Percentiles rank a stretch among this genome's conserved stretches.
These are phyloP conservation scores for Melanogrammus aeglefinus DNA, from an alignment of 2,797 vertebrate genomes.

Conservation along the genomic window DNA sequence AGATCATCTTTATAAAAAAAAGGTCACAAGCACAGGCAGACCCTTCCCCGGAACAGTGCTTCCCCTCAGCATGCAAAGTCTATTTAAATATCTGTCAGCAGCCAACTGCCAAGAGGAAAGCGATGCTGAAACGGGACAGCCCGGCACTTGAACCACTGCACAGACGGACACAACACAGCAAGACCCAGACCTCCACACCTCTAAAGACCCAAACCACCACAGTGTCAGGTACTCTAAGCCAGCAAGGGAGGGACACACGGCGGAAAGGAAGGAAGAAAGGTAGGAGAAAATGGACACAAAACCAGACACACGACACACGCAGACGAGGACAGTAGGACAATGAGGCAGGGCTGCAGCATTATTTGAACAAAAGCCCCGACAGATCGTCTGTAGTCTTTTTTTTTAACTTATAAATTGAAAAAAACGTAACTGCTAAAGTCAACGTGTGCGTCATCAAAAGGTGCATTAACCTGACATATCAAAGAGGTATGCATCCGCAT, in stretches of 20 bases:
- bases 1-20: not conserved
- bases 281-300: not conserved
- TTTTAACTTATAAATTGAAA: too few relatives aligned
- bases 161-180: not conserved
- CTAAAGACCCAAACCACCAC: not conserved
- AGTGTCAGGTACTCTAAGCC: not conserved
- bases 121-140: not conserved
- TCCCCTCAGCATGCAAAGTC: not conserved
- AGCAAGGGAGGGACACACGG: not conserved
- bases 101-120: not conserved
- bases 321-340: not conserved
- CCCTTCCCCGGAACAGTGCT: not conserved
- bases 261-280: not conserved
- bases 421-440: not conserved
- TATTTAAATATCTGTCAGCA: slow-evolving; percentile 28
- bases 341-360: not conserved
- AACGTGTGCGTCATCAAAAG: not conserved
- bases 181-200: not conserved
- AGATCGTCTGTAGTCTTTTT: not conserved
- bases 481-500: not conserved
- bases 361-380: not conserved
- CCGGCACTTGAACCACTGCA: not conserved
- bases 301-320: not conserved
- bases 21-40: not conserved
- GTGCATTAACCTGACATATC: not conserved